A percentile compares a stretch with the other conserved stretches of the same genome.
phyloP scores from a whole-genome alignment of 1,140 invertebrate species.

The silkworm (Bombyx mori) region ASM3026992v2 NC_085127.1:13223001-13223500 shows the following conservation, averaged over 20 bases:
- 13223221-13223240: slow-evolving; percentile 45
- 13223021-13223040: too few species aligned
- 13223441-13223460: too few species aligned
- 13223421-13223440: too few species aligned
- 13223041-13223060: too few species aligned
- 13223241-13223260: slow-evolving; percentile 44
- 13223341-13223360: slow-evolving; percentile 50
- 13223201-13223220: slow-evolving; percentile 37
- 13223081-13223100: neutral
- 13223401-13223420: too few species aligned
- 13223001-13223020: too few species aligned
- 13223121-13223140: slow-evolving; percentile 41
- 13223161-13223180: slow-evolving; percentile 47
- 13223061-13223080: neutral
- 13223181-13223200: slow-evolving; percentile 57
- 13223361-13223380: slow-evolving; percentile 31
- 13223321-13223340: slow-evolving; percentile 70
- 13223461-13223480: too few species aligned
- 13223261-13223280: slow-evolving; percentile 33
- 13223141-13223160: slow-evolving; percentile 70
- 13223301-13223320: slow-evolving; percentile 71
- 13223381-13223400: slow-evolving; percentile 30
- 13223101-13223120: slow-evolving; percentile 33
- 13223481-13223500: too few species aligned
- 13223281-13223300: slow-evolving; percentile 69